A percentile compares a stretch with the other conserved stretches of the same genome.
Evolutionary conservation across 2,113 vertebrate genomes (phyloP).

Genomic region (Herpetotheres cachinnans): DNA sequence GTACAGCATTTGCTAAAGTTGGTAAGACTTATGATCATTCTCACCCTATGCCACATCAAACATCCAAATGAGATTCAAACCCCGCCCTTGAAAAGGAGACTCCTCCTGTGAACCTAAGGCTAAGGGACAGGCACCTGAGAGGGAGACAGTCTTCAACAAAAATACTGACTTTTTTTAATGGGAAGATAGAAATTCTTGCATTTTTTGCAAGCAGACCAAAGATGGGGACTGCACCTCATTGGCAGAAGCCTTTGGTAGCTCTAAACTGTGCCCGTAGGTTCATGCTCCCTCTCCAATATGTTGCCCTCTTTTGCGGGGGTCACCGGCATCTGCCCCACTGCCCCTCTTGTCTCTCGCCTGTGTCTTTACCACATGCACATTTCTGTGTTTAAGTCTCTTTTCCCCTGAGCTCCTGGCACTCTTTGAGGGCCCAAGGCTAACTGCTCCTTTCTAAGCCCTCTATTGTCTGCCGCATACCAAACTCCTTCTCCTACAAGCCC

Average conservation of each 20-base stretch:
- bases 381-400: background rate
- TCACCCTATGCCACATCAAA: background rate
- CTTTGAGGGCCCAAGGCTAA: background rate
- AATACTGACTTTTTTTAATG: background rate
- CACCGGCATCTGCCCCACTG: background rate
- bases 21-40: background rate
- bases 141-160: background rate
- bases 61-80: background rate
- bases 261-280: background rate
- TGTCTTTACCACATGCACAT: background rate
- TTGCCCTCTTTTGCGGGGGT: background rate
- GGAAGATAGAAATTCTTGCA: background rate
- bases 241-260: background rate
- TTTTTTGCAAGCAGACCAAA: background rate
- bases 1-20: background rate
- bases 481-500: conserved; percentile 11
- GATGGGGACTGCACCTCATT: background rate
- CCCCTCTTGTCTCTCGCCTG: background rate
- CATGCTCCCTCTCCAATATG: background rate
- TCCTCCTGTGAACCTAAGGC: background rate
- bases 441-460: conserved; percentile 52
- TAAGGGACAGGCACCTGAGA: background rate
- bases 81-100: background rate
- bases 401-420: background rate
- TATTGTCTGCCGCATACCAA: background rate